Evolutionary conservation across 2,113 vertebrate species (phyloP).

Genomic region (Lampris incognitus): DNA sequence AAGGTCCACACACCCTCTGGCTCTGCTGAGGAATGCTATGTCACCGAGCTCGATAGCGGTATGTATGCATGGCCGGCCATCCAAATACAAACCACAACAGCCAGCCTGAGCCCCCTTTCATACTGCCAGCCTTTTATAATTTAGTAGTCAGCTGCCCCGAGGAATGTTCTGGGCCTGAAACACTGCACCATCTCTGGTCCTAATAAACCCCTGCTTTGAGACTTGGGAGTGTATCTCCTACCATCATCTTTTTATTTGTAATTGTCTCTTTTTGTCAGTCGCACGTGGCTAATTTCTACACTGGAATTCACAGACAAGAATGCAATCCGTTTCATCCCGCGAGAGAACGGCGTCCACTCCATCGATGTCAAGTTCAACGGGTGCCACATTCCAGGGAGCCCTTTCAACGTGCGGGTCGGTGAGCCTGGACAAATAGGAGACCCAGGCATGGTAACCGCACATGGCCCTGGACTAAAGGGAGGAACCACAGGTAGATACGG

Average conservation of each 20-base stretch:
- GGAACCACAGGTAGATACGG: conserved; percentile 88
- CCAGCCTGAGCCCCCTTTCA: no score
- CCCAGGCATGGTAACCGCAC: conserved; percentile 93
- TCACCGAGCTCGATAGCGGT: conserved; percentile 93
- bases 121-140: not conserved
- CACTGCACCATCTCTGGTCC: not conserved
- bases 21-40: conserved; percentile 91
- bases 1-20: conserved; percentile 93
- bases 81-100: no score
- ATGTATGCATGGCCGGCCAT: conserved; percentile 29
- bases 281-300: not conserved
- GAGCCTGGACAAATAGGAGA: conserved; percentile 92
- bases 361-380: conserved; percentile 96
- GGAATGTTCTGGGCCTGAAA: no score
- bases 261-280: not conserved
- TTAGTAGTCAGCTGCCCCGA: not conserved
- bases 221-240: no score
- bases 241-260: not conserved
- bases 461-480: conserved; percentile 90
- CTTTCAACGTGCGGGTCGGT: conserved; percentile 95
- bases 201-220: not conserved
- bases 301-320: conserved; percentile 85
- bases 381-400: conserved; percentile 94
- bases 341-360: conserved; percentile 94
- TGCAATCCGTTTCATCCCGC: conserved; percentile 93